Conservation (phyloP, 2,113 vertebrate genomes). For the Pristiophorus japonicus region DNA sequence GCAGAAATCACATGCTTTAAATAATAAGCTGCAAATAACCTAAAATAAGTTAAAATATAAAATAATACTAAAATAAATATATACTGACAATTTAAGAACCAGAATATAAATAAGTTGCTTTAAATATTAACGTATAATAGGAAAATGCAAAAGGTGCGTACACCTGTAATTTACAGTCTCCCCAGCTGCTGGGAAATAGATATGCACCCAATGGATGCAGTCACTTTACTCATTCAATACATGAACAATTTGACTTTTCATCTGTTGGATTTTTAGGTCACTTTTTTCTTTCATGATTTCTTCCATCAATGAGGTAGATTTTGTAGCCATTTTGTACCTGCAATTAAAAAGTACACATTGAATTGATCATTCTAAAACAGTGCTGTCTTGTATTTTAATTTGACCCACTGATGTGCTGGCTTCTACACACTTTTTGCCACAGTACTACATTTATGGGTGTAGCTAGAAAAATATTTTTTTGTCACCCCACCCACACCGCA, state of each 20-base stretch:
- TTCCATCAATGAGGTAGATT: conserved; percentile 35
- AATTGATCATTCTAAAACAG: neutral
- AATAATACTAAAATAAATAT: conserved; percentile 38
- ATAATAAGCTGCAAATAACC: conserved; percentile 30
- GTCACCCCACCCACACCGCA: neutral
- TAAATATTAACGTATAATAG: conserved; percentile 31
- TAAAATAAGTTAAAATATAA: conserved; percentile 37
- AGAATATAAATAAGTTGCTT: conserved; percentile 35
- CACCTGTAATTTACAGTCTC: conserved; percentile 15
- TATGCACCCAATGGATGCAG: conserved; percentile 32
- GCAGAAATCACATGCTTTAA: conserved; percentile 35
- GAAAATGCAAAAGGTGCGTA: conserved; percentile 26
- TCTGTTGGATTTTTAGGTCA: neutral
- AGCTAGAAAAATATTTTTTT: neutral
- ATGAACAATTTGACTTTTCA: conserved; percentile 15
- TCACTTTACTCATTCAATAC: conserved; percentile 15
- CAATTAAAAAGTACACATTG: neutral
- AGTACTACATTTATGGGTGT: neutral
- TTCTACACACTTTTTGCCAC: neutral
- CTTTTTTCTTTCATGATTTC: conserved; percentile 10
- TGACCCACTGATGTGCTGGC: neutral
- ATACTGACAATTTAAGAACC: conserved; percentile 31
- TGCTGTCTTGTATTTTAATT: neutral
- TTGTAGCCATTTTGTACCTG: conserved; percentile 27
- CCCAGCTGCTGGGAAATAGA: conserved; percentile 25